phyloP scores from a whole-genome alignment of 2,888 invertebrate genomes.

The Chymomyza fuscimana region DNA sequence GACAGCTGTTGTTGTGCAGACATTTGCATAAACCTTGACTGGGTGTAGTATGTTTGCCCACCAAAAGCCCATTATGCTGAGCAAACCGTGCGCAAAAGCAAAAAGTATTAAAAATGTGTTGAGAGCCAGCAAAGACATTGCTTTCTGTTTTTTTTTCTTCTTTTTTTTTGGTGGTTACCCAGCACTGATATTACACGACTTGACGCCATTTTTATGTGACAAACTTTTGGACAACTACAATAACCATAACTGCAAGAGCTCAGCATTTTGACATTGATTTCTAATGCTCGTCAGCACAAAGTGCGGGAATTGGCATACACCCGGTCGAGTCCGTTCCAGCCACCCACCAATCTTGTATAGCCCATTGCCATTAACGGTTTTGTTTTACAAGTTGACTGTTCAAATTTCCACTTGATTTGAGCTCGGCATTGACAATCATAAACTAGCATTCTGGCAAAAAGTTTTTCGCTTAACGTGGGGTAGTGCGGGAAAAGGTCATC shows the following conservation, averaged over 20 bases:
- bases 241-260: conserved; percentile 67
- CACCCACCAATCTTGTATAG: neutral
- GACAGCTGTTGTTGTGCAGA: conserved; percentile 38
- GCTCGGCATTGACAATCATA: conserved; percentile 28
- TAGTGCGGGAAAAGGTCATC: neutral
- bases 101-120: conserved; percentile 6
- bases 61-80: conserved; percentile 35
- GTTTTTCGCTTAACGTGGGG: neutral
- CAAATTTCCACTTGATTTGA: conserved; percentile 63
- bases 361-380: conserved; percentile 60
- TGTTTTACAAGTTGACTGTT: conserved; percentile 42
- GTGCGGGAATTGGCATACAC: conserved; percentile 25
- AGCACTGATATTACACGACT: neutral
- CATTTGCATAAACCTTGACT: conserved; percentile 66
- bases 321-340: conserved; percentile 23
- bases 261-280: conserved; percentile 58
- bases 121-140: neutral
- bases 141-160: neutral
- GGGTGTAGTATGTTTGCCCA: conserved; percentile 29
- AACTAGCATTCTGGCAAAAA: neutral
- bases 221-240: conserved; percentile 67
- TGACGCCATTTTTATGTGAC: conserved; percentile 15
- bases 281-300: conserved; percentile 60
- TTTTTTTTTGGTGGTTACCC: no score
- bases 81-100: conserved; percentile 5